Percentiles rank a stretch among this genome's conserved stretches.
Evolutionary conservation across 64 coral and sea anemone species (phyloP).

Genomic region (Montipora efflorescens): DNA sequence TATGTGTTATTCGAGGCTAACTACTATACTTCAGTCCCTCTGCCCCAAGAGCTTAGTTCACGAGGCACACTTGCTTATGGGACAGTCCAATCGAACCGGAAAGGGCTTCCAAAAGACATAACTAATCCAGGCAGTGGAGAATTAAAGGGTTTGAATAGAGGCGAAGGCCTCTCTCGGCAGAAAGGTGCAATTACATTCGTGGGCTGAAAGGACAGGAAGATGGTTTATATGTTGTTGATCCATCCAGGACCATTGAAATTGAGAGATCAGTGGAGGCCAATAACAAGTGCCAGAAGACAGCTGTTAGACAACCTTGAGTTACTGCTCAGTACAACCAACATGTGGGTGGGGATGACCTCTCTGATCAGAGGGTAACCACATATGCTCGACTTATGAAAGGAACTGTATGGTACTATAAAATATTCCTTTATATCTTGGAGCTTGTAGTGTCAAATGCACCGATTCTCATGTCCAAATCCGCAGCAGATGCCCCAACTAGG

Average conservation of each 20-base stretch:
- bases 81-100: no score
- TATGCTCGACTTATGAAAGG: no score
- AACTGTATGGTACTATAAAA: no score
- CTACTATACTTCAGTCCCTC: neutral
- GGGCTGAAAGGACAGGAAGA: constrained; percentile 49
- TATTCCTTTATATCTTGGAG: constrained; percentile 42
- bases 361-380: neutral
- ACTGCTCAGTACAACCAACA: constrained; percentile 41
- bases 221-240: constrained; percentile 20
- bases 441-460: constrained; percentile 52
- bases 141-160: constrained; percentile 23
- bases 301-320: constrained; percentile 36
- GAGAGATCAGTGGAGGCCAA: constrained; percentile 31
- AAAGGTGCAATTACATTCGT: constrained; percentile 49
- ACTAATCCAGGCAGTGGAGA: no score
- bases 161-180: constrained; percentile 41
- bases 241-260: neutral
- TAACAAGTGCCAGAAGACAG: constrained; percentile 59
- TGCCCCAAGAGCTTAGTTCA: neutral
- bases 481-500: neutral
- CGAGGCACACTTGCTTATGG: neutral
- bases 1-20: constrained; percentile 43
- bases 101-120: no score
- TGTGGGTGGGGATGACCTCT: constrained; percentile 67
- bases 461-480: constrained; percentile 32